A percentile compares a stretch with the other conserved stretches of the same genome.
These are phyloP conservation scores for Tetramorium bicarinatum DNA, from an alignment of 2,888 invertebrate species.

Conservation along the genomic window DNA sequence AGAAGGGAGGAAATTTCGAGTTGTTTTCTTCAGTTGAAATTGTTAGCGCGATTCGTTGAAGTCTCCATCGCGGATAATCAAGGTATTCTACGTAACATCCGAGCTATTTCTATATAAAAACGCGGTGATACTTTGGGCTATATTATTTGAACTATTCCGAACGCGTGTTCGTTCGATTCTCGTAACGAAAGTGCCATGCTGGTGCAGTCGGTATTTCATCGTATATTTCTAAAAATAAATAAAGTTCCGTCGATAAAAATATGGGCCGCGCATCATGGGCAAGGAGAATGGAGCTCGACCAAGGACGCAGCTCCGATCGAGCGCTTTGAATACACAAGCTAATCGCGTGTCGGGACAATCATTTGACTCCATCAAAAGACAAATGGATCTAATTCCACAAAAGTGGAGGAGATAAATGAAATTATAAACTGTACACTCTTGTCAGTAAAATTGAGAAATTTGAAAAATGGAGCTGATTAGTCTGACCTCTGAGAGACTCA, in stretches of 20 bases:
- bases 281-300: constrained; percentile 60
- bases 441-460: not conserved
- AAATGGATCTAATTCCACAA: not conserved
- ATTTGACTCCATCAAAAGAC: not conserved
- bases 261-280: constrained; percentile 65
- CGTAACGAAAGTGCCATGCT: not conserved
- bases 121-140: not conserved
- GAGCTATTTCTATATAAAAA: constrained; percentile 10
- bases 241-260: constrained; percentile 71
- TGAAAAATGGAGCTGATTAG: not conserved
- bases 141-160: not conserved
- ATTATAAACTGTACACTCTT: not conserved
- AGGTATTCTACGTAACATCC: not conserved
- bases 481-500: not conserved
- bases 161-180: constrained; percentile 16
- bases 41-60: not conserved
- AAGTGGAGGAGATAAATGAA: not conserved
- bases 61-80: not conserved
- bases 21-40: not conserved
- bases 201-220: constrained; percentile 40
- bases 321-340: constrained; percentile 69
- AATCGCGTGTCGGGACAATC: constrained; percentile 27
- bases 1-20: not conserved
- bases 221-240: constrained; percentile 72
- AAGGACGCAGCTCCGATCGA: constrained; percentile 70